phyloP scores from a whole-genome alignment of 1,140 invertebrate genomes.

The Diachasmimorpha longicaudata region DNA sequence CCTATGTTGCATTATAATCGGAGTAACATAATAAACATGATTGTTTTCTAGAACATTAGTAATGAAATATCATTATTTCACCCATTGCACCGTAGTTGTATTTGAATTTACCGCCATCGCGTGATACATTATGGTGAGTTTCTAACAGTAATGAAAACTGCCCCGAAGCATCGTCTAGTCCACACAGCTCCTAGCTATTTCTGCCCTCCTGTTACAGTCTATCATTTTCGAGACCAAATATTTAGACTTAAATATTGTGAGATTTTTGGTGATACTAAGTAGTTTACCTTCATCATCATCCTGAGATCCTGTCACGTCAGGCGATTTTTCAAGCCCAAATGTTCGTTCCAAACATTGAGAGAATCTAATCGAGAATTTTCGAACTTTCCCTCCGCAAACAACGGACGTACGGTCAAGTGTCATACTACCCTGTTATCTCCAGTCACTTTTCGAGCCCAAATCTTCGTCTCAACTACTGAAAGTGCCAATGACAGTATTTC shows the following conservation, averaged over 20 bases:
- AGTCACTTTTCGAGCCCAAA: neutral
- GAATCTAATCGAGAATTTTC: neutral
- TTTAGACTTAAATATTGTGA: conserved; percentile 1
- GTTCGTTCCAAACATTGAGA: conserved; percentile 3
- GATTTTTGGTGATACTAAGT: neutral
- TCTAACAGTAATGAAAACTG: too few species aligned
- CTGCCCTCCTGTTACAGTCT: neutral
- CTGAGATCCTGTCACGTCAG: neutral
- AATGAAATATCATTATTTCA: too few species aligned
- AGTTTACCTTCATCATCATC: neutral
- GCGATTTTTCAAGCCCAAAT: conserved; percentile 7
- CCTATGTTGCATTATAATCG: too few species aligned
- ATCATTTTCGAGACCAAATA: conserved; percentile 2
- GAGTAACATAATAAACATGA: too few species aligned
- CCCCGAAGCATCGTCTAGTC: too few species aligned
- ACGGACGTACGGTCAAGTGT: neutral
- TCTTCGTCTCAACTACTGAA: neutral
- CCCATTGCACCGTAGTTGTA: too few species aligned
- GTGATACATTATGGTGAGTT: too few species aligned
- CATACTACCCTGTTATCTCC: neutral
- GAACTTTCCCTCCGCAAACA: conserved; percentile 1
- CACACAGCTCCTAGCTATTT: neutral
- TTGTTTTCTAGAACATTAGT: too few species aligned
- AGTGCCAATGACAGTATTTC: conserved; percentile 5
- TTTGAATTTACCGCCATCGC: too few species aligned